Evolutionary conservation across 2,888 invertebrate genomes (phyloP).

Genomic region (Andrena chrysosceles): DNA sequence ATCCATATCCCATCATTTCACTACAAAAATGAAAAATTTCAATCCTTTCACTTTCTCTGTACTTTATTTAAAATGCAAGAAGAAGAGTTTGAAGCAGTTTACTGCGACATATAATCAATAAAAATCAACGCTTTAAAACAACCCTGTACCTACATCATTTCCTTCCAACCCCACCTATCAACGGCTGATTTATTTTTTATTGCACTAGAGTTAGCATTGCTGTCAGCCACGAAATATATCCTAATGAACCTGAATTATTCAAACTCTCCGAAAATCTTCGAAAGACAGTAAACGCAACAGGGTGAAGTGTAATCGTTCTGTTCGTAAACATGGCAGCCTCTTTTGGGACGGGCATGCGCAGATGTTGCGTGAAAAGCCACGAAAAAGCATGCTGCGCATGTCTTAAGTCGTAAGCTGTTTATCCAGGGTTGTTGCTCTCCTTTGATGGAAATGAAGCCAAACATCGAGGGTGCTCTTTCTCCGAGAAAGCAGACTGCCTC

Average conservation of each 20-base stretch:
- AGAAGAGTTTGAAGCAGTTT: background rate
- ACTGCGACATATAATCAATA: background rate
- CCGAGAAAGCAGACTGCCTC: background rate
- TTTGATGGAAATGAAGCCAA: constrained; percentile 36
- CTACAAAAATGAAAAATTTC: background rate
- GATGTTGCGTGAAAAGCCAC: constrained; percentile 26
- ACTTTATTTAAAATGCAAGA: background rate
- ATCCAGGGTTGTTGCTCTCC: constrained; percentile 4
- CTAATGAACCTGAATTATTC: background rate
- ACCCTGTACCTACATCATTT: background rate
- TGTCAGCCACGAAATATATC: background rate
- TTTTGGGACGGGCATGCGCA: background rate
- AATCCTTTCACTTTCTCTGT: background rate
- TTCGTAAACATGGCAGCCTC: background rate
- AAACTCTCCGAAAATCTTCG: background rate
- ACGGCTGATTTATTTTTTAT: background rate
- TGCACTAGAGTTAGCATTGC: background rate
- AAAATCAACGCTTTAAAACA: background rate
- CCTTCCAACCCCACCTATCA: background rate
- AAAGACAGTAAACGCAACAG: too few relatives aligned
- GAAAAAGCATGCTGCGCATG: constrained; percentile 12
- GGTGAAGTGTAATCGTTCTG: background rate
- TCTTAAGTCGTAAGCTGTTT: constrained; percentile 20
- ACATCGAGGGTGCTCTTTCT: constrained; percentile 7
- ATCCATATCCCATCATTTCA: background rate